Base-by-base conservation (phyloP, 2,888 invertebrate species). In the Thymelicus lineola region DNA sequence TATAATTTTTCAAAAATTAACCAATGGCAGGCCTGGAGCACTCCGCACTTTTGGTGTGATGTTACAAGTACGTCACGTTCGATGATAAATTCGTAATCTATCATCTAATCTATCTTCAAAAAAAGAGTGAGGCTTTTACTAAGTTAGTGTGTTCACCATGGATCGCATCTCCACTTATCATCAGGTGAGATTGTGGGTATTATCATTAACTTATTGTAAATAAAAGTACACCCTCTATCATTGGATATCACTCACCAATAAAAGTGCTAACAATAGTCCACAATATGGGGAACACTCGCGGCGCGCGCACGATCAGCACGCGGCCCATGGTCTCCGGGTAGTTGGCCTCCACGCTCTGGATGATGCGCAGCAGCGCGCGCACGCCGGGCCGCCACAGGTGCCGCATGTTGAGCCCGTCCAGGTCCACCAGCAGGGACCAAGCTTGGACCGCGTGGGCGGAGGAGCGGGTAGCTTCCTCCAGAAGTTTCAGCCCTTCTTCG, bases 211-310 rank as follows among this genome's bases (percentile, higher is more conserved):
- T 20, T 20, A 20, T 20, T 20, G 1, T 20, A 20, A 20, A 3
- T 20, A 20, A 20, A 2, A 20, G n/a, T n/a, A n/a, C n/a, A n/a
- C n/a, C n/a, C n/a, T n/a, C n/a, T n/a, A n/a, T n/a, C n/a, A n/a
- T n/a, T n/a, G n/a, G n/a, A n/a, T n/a, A n/a, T 5, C 14, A 72
- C 84, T 85, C 9, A 97, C 97, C 96, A 80, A 99, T 99, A 86
- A 99, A 98, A 1, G 98, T 97, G 88, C 97, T 97, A 75, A 99
- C 97, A 71, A 99, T 95, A 0, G 98, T 98, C 98, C 98, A 99
- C 48, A 99, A 94, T 69, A 99, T 98, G 6, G 98, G 98, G 88
- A 99, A 99, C 62, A 98, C 98, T 74, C 98, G 94, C 0, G 98
- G 98, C 12, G 98, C 98, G 59, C 98, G 94, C 58, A 98, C 97